Evolutionary conservation across 1,140 invertebrate genomes (phyloP), one percentile per base, ranked within the genome.

Genomic region (Sminthurides bifidus): DNA sequence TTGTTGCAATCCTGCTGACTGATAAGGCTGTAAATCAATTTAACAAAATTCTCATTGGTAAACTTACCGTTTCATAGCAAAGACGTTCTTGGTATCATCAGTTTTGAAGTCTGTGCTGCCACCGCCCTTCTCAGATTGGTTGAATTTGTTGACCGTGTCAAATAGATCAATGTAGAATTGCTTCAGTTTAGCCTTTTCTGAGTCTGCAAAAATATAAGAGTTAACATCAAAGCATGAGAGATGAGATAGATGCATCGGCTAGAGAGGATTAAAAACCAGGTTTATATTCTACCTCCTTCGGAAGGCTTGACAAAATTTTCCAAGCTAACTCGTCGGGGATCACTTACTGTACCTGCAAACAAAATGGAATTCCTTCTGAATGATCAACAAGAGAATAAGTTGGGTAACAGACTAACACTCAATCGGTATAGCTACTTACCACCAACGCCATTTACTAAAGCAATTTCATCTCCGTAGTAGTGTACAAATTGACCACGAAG

Each of bases 381-480:
- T n/a, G 10, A 35, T n/a, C 10, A 35, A 10, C 10, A 35, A 35
- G 10, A n/a, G 10, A 35, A 35, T 10, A 35, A 10, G 33, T 35
- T 35, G 10, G 10, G 10, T 10, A n/a, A 35, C 33, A 35, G 33
- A 35, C 19, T 46, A 4, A 23, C 8, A 46, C 15, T 14, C 17
- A 35, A 31, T 19, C 5, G 6, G 19, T 21, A 17, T 26, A 12
- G 33, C 19, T 30, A 21, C 8, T 30, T 26, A 19, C 10, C 14
- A 10, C 3, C 21, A 3, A 6, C 41, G 41, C 50, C 50, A n/a
- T 10, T 5, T 10, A 40, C 8, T 14, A 27, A 23, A n/a, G 70
- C 75, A 30, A 77, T 68, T 58, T 79, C 77, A 65, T 78, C 76
- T 44, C 76, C 77, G 68, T 77, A 76, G 66, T 78, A 78, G 30